phyloP scores from a whole-genome alignment of 2,113 vertebrate species.

The Alligator mississippiensis region DNA sequence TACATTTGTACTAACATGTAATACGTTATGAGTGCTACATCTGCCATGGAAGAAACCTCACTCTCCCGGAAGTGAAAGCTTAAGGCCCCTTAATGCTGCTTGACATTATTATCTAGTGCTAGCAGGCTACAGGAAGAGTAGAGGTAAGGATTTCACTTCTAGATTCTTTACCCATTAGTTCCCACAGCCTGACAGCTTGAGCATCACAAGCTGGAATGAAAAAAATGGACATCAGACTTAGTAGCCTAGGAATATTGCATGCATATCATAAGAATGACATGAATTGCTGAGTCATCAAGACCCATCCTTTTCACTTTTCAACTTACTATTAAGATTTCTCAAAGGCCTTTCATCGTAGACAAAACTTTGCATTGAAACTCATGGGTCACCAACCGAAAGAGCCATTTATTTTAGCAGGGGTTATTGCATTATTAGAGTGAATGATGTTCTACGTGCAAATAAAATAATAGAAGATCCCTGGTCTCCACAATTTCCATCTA shows the following conservation, averaged over 20 bases:
- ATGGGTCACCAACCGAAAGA: not conserved
- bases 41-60: not conserved
- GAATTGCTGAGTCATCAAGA: not conserved
- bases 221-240: not conserved
- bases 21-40: not conserved
- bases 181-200: not conserved
- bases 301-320: not conserved
- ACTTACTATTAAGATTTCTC: not conserved
- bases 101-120: not conserved
- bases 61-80: not conserved
- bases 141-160: not conserved
- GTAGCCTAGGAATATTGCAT: not conserved
- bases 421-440: constrained; percentile 20
- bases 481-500: constrained; percentile 51
- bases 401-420: constrained; percentile 7
- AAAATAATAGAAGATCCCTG: constrained; percentile 36
- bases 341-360: not conserved
- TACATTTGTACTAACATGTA: not conserved
- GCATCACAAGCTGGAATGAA: not conserved
- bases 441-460: constrained; percentile 56
- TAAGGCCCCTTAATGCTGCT: not conserved
- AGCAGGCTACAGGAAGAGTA: too few species aligned
- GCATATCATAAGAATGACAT: not conserved
- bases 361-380: not conserved
- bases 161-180: not conserved